Evolutionary conservation across 1,140 invertebrate genomes (phyloP).

Genomic region (Lutraria rhynchaena): DNA sequence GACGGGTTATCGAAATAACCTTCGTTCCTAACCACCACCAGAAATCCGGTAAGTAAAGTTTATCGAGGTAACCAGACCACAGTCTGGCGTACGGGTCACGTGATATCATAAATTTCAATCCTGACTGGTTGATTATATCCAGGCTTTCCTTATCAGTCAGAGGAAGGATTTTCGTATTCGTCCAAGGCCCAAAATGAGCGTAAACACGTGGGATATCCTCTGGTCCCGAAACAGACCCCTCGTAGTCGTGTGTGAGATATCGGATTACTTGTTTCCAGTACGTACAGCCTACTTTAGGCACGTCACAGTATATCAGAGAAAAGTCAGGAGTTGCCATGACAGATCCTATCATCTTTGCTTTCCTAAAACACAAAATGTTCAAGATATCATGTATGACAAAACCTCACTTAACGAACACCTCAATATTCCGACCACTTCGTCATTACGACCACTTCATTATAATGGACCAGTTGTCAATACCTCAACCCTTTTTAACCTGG

Average conservation of each 20-base stretch:
- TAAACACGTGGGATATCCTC: constrained; percentile 39
- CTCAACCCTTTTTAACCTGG: no score
- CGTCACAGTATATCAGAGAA: constrained; percentile 20
- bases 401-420: no score
- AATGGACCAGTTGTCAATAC: no score
- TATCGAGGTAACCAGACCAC: constrained; percentile 67
- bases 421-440: no score
- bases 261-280: constrained; percentile 47
- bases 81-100: constrained; percentile 65
- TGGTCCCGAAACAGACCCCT: constrained; percentile 8
- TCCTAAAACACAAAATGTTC: constrained; percentile 11
- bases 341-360: background rate
- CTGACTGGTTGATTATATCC: background rate
- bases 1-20: constrained; percentile 1
- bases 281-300: constrained; percentile 45
- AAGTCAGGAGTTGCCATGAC: constrained; percentile 10
- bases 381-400: no score
- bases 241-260: constrained; percentile 30
- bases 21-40: constrained; percentile 41
- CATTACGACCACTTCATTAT: no score
- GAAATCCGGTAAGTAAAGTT: constrained; percentile 62
- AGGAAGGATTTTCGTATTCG: constrained; percentile 3
- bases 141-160: background rate
- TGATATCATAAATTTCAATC: constrained; percentile 60
- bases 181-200: constrained; percentile 37